These are phyloP conservation scores for Rhagonycha lutea DNA, from an alignment of 2,888 invertebrate genomes.

Conservation along the genomic window DNA sequence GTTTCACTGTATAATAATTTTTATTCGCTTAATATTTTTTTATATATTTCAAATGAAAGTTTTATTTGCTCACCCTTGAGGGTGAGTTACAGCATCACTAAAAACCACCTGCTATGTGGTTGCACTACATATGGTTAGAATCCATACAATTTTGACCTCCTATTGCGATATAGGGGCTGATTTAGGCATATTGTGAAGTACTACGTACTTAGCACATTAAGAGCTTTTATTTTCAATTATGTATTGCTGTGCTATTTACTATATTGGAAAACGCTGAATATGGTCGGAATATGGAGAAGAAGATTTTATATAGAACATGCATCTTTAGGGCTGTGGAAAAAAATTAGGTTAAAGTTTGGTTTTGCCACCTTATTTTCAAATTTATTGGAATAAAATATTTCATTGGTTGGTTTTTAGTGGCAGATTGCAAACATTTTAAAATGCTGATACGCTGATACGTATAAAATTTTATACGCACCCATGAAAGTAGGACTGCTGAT, in stretches of 20 bases:
- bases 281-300: background rate
- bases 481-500: too few relatives aligned
- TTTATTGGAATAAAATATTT: too few relatives aligned
- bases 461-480: too few relatives aligned
- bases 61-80: conserved; percentile 4
- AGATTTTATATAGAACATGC: background rate
- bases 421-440: too few relatives aligned
- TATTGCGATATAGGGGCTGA: conserved; percentile 35
- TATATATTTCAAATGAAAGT: background rate
- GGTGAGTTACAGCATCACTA: conserved; percentile 9
- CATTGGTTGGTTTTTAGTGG: too few relatives aligned
- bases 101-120: conserved; percentile 39
- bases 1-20: background rate
- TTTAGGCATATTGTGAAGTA: conserved; percentile 50
- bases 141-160: conserved; percentile 41
- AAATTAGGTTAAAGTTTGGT: too few relatives aligned
- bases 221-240: background rate
- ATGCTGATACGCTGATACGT: too few relatives aligned
- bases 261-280: background rate
- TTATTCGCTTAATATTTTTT: background rate
- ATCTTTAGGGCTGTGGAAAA: background rate
- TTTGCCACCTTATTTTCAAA: too few relatives aligned
- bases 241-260: background rate
- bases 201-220: conserved; percentile 39
- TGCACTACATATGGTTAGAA: conserved; percentile 42